Evolutionary conservation across 2,113 vertebrate genomes (phyloP).

Genomic region (Alectura lathami): DNA sequence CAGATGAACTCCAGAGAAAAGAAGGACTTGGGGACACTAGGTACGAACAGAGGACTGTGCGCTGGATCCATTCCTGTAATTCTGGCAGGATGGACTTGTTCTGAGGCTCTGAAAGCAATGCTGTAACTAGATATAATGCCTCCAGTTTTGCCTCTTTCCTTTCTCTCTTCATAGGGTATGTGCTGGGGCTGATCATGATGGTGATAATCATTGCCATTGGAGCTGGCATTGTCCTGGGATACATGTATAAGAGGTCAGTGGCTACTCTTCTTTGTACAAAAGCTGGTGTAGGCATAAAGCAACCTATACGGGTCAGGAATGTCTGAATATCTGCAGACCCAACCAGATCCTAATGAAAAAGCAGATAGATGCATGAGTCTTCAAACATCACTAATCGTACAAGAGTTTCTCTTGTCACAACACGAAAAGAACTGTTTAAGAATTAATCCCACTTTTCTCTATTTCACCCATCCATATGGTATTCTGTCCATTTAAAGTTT

Average conservation of each 20-base stretch:
- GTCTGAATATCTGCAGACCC: background rate
- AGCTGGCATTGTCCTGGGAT: conserved; percentile 88
- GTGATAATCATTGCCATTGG: conserved; percentile 89
- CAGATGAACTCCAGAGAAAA: conserved; percentile 85
- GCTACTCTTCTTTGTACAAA: background rate
- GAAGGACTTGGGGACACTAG: conserved; percentile 89
- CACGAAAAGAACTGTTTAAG: background rate
- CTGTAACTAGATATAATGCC: background rate
- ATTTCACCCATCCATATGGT: background rate
- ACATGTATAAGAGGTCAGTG: conserved; percentile 93
- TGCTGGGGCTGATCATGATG: conserved; percentile 90
- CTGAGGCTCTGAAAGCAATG: background rate
- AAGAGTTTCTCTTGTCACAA: background rate
- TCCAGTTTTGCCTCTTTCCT: background rate
- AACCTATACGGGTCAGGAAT: background rate
- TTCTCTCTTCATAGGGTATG: conserved; percentile 79
- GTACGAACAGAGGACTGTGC: conserved; percentile 61
- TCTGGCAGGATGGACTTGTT: background rate
- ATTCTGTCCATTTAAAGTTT: background rate
- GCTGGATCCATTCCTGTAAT: background rate
- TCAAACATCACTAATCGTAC: background rate
- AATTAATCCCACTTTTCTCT: background rate
- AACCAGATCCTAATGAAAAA: background rate
- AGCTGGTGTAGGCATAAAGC: background rate
- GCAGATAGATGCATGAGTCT: background rate